Evolutionary conservation across 2,797 vertebrate species (phyloP).

Genomic region (Cuniculus paca): DNA sequence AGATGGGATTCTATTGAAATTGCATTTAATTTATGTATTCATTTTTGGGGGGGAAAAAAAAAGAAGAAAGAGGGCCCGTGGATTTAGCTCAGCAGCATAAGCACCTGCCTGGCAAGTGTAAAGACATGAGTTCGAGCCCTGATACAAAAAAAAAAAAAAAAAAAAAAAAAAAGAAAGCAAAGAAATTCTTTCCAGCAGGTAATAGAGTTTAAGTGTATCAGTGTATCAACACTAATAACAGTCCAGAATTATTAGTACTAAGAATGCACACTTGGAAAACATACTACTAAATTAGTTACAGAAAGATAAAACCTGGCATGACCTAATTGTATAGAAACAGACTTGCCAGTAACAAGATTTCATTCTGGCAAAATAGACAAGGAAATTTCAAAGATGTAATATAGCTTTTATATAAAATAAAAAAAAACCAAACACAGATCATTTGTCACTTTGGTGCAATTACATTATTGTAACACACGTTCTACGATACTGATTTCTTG

Average conservation of each 20-base stretch:
- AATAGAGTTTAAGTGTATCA: not conserved
- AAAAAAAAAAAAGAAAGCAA: no score
- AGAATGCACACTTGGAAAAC: not conserved
- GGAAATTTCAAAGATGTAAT: not conserved
- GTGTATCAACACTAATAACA: not conserved
- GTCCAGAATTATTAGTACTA: no score
- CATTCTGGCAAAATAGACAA: not conserved
- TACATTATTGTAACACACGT: not conserved
- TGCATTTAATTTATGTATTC: constrained; percentile 34
- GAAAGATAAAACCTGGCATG: no score
- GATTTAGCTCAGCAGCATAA: no score
- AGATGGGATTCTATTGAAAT: constrained; percentile 9
- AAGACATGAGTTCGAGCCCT: no score
- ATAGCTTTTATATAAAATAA: not conserved
- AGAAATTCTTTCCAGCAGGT: not conserved
- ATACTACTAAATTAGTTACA: not conserved
- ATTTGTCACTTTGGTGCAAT: not conserved
- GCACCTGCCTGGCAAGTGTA: no score
- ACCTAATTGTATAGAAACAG: not conserved
- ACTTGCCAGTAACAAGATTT: not conserved
- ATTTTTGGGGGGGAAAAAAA: no score
- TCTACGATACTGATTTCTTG: not conserved
- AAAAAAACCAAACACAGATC: not conserved
- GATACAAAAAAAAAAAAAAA: no score
- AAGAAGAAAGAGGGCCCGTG: no score